phyloP scores from a whole-genome alignment of 2,888 invertebrate species.

The Cataglyphis rosenhaueri region DNA sequence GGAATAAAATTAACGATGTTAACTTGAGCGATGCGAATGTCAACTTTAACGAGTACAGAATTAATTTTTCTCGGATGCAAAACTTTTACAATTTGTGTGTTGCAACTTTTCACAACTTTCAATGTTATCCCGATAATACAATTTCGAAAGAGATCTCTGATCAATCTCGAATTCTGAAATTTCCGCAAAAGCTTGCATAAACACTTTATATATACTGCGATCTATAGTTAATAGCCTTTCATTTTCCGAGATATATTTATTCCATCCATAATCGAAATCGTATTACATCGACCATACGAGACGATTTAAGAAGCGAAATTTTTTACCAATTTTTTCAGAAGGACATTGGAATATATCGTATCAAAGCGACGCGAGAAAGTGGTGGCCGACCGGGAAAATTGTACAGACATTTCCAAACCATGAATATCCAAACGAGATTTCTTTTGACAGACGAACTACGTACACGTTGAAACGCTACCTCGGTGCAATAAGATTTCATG shows the following conservation, averaged over 20 bases:
- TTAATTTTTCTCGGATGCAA: background rate
- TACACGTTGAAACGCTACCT: constrained; percentile 14
- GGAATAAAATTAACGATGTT: background rate
- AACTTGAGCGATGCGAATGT: background rate
- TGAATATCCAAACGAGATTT: constrained; percentile 43
- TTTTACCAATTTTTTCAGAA: constrained; percentile 17
- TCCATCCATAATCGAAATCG: constrained; percentile 28
- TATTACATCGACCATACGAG: constrained; percentile 9
- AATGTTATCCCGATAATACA: constrained; percentile 3
- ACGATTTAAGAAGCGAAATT: background rate
- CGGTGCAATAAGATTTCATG: constrained; percentile 45
- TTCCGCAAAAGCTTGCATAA: background rate
- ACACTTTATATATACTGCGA: background rate
- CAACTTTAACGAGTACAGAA: background rate
- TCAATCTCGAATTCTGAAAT: background rate
- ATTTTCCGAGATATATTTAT: constrained; percentile 13
- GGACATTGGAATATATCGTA: constrained; percentile 25
- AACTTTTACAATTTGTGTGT: background rate
- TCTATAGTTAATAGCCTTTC: background rate
- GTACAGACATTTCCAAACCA: constrained; percentile 18
- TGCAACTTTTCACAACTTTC: background rate
- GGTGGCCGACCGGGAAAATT: constrained; percentile 16
- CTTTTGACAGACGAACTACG: constrained; percentile 39
- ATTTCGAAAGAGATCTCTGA: background rate
- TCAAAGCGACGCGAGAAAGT: constrained; percentile 5